Evolutionary conservation across 2,113 vertebrate genomes (phyloP), one percentile per base, ranked within the genome.

Genomic region (Climacteris rufus): DNA sequence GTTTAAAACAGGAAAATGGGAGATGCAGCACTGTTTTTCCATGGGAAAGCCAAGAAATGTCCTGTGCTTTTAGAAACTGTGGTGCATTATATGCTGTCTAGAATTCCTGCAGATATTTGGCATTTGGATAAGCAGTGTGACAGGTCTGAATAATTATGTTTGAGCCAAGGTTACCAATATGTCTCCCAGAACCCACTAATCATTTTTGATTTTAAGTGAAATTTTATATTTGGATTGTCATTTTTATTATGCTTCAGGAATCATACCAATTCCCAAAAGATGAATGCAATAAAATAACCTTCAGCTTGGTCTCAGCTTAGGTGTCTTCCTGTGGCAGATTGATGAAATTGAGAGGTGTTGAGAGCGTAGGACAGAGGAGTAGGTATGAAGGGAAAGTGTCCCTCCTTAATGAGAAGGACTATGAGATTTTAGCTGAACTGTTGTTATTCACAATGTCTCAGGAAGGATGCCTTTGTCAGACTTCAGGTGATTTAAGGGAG

Each of bases 401-500:
- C 35, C 28, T 81, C 16, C n/a, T 70, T 71, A 54, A 81, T 71
- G 69, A 63, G 68, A 42, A 68, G 28, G 33, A 56, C 28, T 54
- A 42, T 27, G 68, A 47, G 44, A 47, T 81, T 95, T 87, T 54
- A 59, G 60, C 56, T 63, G 64, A 77, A 66, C 23, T 61, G 2
- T 49, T 90, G 16, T 66, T 59, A 83, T 42, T 76, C 72, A 44
- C 45, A 24, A 21, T 15, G 13, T 75, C 64, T 71, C 31, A 8
- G 69, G 42, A 66, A 94, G 35, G 56, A 93, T 77, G 54, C 63
- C 31, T 66, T 77, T 95, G 66, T 90, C 50, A 89, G 76, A 47
- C 54, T 86, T 77, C 76, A 66, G 76, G 72, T 94, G 85, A 90
- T 93, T 88, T 93, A 89, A 45, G 83, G 88, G 37, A 90, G 9